These are phyloP conservation scores for Dichetophora obliterata DNA, from an alignment of 2,888 invertebrate species.

Conservation along the genomic window DNA sequence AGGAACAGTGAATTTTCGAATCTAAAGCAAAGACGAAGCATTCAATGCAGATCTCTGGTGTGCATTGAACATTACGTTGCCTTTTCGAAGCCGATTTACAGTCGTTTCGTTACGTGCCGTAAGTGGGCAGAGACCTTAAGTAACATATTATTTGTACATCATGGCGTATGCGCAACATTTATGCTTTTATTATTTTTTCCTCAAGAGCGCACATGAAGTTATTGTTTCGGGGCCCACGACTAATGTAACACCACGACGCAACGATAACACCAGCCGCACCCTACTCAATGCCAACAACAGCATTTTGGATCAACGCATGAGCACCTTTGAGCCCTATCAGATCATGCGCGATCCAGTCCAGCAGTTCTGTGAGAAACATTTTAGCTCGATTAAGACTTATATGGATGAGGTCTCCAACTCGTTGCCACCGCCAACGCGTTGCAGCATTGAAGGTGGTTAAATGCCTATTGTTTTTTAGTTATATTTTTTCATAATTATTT, in stretches of 20 bases:
- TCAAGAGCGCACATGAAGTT: slow-evolving; percentile 66
- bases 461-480: not conserved
- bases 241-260: slow-evolving; percentile 74
- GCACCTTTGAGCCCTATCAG: slow-evolving; percentile 91
- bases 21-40: no score
- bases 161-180: no score
- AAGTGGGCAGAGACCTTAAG: no score
- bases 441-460: slow-evolving; percentile 88
- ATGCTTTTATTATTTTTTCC: not conserved
- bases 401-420: slow-evolving; percentile 88
- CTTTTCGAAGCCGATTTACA: no score
- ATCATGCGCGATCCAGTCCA: slow-evolving; percentile 89
- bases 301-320: slow-evolving; percentile 76
- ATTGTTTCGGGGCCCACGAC: slow-evolving; percentile 76
- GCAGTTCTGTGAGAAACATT: slow-evolving; percentile 95
- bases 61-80: no score
- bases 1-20: no score
- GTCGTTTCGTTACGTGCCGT: no score
- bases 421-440: slow-evolving; percentile 92
- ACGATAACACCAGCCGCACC: slow-evolving; percentile 84
- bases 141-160: not conserved
- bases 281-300: slow-evolving; percentile 75
- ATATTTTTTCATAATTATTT: slow-evolving; percentile 35
- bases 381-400: slow-evolving; percentile 90
- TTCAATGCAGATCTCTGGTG: no score